Conservation (phyloP, 2,113 vertebrate genomes). For the Anhinga anhinga region DNA sequence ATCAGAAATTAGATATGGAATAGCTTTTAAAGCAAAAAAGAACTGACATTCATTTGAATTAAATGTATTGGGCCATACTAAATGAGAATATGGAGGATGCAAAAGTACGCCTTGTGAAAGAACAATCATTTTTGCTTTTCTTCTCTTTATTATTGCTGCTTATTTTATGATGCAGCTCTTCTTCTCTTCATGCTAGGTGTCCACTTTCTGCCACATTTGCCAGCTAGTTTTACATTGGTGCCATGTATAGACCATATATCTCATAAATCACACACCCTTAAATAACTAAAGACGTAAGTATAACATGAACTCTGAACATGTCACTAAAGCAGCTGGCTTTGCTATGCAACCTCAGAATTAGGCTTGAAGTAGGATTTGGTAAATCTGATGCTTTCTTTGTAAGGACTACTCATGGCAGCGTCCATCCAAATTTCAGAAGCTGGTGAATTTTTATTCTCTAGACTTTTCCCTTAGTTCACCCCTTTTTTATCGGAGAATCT, state of each 20-base stretch:
- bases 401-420: not conserved
- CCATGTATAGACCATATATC: not conserved
- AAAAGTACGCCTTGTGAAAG: not conserved
- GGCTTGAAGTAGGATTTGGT: not conserved
- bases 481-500: not conserved
- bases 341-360: not conserved
- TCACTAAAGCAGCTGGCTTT: not conserved
- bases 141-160: not conserved
- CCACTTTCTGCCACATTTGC: not conserved
- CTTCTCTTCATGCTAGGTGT: not conserved
- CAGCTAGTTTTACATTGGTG: not conserved
- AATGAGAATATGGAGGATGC: not conserved
- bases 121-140: not conserved
- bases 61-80: not conserved
- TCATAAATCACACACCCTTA: not conserved
- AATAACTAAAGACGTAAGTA: not conserved
- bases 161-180: not conserved
- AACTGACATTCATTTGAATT: not conserved
- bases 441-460: not conserved
- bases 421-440: not conserved
- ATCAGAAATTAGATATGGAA: not conserved
- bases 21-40: not conserved
- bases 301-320: not conserved
- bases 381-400: not conserved
- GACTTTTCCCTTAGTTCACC: not conserved